Percentiles rank a stretch among this genome's conserved stretches.
Conservation (phyloP, 2,797 vertebrate species). For the Hipposideros larvatus region DNA sequence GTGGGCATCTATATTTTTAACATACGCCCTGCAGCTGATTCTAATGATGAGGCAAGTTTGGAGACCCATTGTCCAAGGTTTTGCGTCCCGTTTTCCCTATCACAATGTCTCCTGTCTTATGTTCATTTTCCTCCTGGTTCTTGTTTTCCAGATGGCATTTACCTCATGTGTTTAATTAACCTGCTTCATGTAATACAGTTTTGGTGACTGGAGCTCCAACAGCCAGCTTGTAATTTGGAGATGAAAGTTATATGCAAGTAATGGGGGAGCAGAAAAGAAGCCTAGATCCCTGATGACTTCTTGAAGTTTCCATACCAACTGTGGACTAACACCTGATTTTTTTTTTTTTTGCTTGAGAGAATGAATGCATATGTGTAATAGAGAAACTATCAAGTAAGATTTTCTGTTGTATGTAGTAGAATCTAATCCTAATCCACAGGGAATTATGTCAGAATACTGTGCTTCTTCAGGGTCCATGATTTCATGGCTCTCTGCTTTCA, state of each 20-base stretch:
- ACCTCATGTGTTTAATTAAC: background rate
- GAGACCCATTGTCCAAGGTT: background rate
- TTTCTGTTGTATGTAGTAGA: background rate
- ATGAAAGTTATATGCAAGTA: background rate
- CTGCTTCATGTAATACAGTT: background rate
- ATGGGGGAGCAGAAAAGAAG: conserved; percentile 4
- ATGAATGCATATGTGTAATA: background rate
- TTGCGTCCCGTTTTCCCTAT: conserved; percentile 10
- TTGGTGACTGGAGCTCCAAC: background rate
- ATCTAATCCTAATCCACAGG: background rate
- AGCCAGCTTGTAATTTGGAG: background rate
- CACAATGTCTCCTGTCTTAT: background rate
- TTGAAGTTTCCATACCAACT: background rate
- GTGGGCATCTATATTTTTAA: background rate
- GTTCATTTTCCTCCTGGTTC: background rate
- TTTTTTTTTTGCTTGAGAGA: background rate
- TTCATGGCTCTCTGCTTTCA: background rate
- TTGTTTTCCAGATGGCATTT: conserved; percentile 3
- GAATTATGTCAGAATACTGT: background rate
- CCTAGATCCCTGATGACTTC: background rate
- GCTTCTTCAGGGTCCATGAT: background rate
- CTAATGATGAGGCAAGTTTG: conserved; percentile 29
- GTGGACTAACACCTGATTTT: background rate
- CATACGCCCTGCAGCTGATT: background rate
- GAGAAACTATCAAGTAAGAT: background rate